Evolutionary conservation across 1,140 invertebrate species (phyloP), one percentile per base, ranked within the genome.

Genomic region (Tribolium castaneum): DNA sequence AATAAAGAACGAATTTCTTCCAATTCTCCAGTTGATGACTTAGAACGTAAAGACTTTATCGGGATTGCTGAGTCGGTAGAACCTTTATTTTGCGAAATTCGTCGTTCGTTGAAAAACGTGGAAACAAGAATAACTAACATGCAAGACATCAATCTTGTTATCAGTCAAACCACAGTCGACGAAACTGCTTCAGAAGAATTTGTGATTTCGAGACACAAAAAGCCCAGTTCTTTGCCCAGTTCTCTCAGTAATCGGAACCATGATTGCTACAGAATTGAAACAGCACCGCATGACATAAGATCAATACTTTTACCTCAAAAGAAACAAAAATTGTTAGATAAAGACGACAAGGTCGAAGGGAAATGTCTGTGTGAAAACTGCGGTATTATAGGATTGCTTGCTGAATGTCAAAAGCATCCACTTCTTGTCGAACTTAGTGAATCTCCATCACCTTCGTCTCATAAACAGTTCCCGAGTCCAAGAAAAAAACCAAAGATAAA

Each of bases 341-440:
- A 80, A 70, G 19, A 34, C 4, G 78, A 82, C 7, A 51, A 74
- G 16, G 9, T 59, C 14, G 72, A 75, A 39, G 52, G 49, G 3
- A 82, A 81, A 3, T 84, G 83, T 54, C 14, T 80, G 10, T 84
- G 83, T 54, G 71, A 82, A 49, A 83, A 84, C 49, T 84, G 83
- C 45, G 82, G 79, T 1, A 80, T 83, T 30, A 75, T 82, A 6
- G 81, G 83, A 22, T 22, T 84, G 13, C 14, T 84, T 6, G 72
- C 76, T 3, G 83, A 84, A 59, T 82, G 80, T 5, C 82, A 83
- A 14, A 84, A 84, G 70, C 77, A 76, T 49, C 83, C 83, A 1
- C 78, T 54, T 5, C 70, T 51, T 10, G 3, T 13, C 2, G 70
- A 66, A 13, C 12, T 66, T 12, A 66, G 59, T 30, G 59, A 66